These are phyloP conservation scores for Stenodema calcarata DNA, from an alignment of 2,888 invertebrate genomes.

Conservation along the genomic window DNA sequence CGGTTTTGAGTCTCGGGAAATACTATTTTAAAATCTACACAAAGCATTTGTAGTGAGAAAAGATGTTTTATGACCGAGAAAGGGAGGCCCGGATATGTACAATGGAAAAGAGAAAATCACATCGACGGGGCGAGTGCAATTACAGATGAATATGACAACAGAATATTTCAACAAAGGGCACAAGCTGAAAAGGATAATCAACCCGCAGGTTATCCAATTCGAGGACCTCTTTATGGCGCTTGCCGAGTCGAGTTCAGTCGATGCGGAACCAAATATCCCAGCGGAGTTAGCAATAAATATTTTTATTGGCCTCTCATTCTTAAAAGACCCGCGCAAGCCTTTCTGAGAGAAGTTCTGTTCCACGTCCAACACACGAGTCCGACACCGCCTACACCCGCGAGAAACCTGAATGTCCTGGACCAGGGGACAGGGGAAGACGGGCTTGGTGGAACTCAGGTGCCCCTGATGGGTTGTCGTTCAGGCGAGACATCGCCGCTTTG, in stretches of 20 bases:
- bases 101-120: not conserved
- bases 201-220: not conserved
- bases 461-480: slow-evolving; percentile 27
- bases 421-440: slow-evolving; percentile 2
- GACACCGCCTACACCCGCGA: not conserved
- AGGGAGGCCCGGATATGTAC: not conserved
- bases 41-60: not conserved
- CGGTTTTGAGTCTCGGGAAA: not conserved
- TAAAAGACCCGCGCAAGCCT: not conserved
- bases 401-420: not conserved
- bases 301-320: slow-evolving; percentile 24
- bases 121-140: slow-evolving; percentile 3
- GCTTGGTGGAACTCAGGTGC: slow-evolving; percentile 25
- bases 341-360: not conserved
- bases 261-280: slow-evolving; percentile 16
- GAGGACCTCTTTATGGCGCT: slow-evolving; percentile 4
- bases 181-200: slow-evolving; percentile 18
- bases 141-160: slow-evolving; percentile 21
- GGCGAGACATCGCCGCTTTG: slow-evolving; percentile 35
- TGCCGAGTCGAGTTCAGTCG: not conserved
- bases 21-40: not conserved
- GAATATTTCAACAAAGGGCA: slow-evolving; percentile 1
- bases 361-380: not conserved
- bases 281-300: slow-evolving; percentile 17
- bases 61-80: not conserved